Base-by-base conservation (phyloP, 2,113 vertebrate species). In the Oncorhynchus keta region DNA sequence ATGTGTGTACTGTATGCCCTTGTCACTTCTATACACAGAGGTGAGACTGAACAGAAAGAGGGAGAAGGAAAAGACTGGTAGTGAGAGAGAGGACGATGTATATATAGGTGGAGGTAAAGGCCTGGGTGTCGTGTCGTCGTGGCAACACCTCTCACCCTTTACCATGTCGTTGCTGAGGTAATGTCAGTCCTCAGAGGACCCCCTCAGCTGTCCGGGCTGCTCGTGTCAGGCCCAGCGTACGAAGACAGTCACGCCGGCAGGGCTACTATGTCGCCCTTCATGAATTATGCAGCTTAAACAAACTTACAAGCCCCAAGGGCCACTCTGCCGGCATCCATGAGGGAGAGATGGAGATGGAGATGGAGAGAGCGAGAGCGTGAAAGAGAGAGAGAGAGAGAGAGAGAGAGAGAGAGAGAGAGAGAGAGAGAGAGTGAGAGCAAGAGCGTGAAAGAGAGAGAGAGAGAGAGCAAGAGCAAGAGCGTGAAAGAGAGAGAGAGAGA, bases 231-330 rank as follows among this genome's bases (percentile, higher is more conserved):
- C 81, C 84, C 81, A 85, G 83, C 74, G 76, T 75, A 78, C 89
- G 82, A 79, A 84, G 86, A 87, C 90, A 92, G 90, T 91, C 92
- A 93, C 86, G 28, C 93, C 88, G 91, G 86, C 89, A 88, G 78
- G 89, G 85, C 83, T 85, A 87, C 86, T 90, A 89, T 91, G 88
- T 90, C 74, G 90, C 89, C 84, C 90, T 95, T 94, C 92, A 94
- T 95, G 89, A 96, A 96, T 96, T 94, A 95, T 96, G 89, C 92
- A 95, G 92, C 91, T 92, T 94, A 92, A 95, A 93, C 91, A 95
- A 96, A 94, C 91, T 90, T 93, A 93, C 90, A 93, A 87, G 87
- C 93, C 91, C 83, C 76, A 93, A 93, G 85, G 84, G 86, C 55
- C 11, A 92, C 89, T 92, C 91, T 75, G 83, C 90, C 86, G 88